Conservation (phyloP, 2,797 vertebrate genomes). For the Hydrocynus forskahlii region DNA sequence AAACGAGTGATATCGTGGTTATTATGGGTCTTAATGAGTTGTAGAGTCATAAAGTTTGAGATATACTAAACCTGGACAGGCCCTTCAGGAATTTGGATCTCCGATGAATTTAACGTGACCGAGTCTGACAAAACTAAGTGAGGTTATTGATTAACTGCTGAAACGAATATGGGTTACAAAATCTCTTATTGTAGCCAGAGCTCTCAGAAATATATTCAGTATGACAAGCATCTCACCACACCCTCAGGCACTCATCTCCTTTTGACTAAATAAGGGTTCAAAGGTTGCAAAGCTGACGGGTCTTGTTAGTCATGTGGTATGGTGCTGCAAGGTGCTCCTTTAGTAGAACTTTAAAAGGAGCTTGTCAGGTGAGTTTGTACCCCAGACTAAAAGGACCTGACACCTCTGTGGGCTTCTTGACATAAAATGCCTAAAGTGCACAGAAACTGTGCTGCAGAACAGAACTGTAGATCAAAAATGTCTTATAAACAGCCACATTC, state of each 20-base stretch:
- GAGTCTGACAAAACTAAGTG: not conserved
- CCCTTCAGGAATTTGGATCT: conserved; percentile 30
- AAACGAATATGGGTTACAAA: not conserved
- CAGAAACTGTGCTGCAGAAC: not conserved
- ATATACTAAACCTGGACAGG: not conserved
- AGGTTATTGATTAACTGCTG: not conserved
- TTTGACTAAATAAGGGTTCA: conserved; percentile 49
- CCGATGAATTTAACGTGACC: not conserved
- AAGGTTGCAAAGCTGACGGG: conserved; percentile 53
- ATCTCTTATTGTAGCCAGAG: not conserved
- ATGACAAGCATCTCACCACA: conserved; percentile 47
- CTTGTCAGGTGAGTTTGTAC: not conserved
- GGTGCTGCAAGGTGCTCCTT: not conserved
- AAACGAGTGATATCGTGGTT: conserved; percentile 45
- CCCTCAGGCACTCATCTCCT: conserved; percentile 52
- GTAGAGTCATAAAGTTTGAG: not conserved
- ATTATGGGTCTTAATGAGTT: conserved; percentile 27
- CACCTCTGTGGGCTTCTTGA: not conserved
- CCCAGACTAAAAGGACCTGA: not conserved
- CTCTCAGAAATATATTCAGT: not conserved
- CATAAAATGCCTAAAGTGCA: not conserved
- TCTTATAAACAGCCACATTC: not conserved
- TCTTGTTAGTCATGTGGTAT: conserved; percentile 56
- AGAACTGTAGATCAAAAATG: conserved; percentile 2
- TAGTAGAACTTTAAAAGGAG: not conserved